Conservation (phyloP, 2,113 vertebrate genomes). For the Picathartes gymnocephalus region DNA sequence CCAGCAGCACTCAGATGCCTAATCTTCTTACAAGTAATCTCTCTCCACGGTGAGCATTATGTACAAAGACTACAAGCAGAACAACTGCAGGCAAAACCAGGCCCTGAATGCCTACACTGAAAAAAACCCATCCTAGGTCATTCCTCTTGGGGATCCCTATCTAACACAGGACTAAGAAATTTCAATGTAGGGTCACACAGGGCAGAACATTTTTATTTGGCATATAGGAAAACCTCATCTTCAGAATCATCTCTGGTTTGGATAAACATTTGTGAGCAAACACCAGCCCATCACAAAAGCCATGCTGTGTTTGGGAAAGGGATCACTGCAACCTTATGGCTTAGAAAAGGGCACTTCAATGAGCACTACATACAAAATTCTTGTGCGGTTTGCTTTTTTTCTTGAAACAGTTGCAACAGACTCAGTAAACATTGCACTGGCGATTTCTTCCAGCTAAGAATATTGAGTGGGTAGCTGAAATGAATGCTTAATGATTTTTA, state of each 20-base stretch:
- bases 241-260: not conserved
- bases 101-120: not conserved
- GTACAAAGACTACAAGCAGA: not conserved
- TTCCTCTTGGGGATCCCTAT: not conserved
- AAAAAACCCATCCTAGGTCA: not conserved
- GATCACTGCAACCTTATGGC: not conserved
- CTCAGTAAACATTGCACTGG: not conserved
- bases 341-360: not conserved
- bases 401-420: not conserved
- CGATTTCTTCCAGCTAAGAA: not conserved
- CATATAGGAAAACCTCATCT: not conserved
- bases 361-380: not conserved
- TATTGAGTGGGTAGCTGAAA: not conserved
- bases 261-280: not conserved
- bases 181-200: not conserved
- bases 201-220: not conserved
- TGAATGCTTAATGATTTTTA: constrained; percentile 14
- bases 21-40: constrained; percentile 32
- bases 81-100: not conserved
- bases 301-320: not conserved
- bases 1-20: not conserved
- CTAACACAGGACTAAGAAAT: not conserved
- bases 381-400: not conserved
- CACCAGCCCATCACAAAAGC: not conserved
- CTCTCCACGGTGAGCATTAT: not conserved